phyloP scores from a whole-genome alignment of 2,888 invertebrate species.

The Fragum sueziense region DNA sequence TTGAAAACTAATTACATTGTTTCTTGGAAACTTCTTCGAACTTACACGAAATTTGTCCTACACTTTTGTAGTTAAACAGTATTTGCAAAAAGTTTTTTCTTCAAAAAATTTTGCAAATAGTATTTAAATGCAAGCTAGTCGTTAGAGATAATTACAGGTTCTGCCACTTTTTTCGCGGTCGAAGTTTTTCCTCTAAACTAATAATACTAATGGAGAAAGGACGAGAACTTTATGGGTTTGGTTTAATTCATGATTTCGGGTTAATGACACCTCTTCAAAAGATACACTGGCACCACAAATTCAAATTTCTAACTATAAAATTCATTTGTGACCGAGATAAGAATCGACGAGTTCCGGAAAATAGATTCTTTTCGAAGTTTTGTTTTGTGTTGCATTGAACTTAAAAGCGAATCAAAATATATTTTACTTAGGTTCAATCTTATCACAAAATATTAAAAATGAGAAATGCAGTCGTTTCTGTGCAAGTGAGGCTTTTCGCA shows the following conservation, averaged over 20 bases:
- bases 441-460: no score
- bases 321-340: no score
- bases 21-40: neutral
- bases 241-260: neutral
- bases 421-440: no score
- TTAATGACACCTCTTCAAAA: neutral
- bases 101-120: no score
- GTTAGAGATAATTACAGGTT: conserved; percentile 12
- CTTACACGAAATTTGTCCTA: neutral
- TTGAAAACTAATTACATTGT: neutral
- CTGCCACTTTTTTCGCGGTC: neutral
- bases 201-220: conserved; percentile 12
- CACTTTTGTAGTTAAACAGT: neutral
- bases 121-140: no score
- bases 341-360: no score
- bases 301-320: no score
- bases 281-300: neutral
- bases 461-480: no score
- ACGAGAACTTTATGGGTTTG: neutral
- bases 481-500: no score
- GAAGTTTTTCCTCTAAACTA: neutral
- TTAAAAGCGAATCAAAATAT: no score
- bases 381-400: no score
- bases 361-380: no score
- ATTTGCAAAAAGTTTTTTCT: neutral